Conservation (phyloP, 2,888 invertebrate species). For the Chaitophorus viminalis region DNA sequence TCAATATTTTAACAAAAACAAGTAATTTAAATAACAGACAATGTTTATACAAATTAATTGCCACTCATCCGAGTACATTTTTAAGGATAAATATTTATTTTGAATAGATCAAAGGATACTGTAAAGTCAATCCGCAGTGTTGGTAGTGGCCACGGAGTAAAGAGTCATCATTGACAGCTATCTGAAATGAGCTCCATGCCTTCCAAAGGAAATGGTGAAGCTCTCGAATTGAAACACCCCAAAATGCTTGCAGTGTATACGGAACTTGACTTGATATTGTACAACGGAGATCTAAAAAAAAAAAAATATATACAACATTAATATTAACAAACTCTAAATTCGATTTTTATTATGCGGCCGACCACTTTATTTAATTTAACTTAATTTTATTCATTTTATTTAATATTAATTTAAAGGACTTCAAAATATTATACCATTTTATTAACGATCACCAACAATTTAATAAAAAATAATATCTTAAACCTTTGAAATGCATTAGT, state of each 20-base stretch:
- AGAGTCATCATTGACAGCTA: constrained; percentile 73
- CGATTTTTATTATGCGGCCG: not conserved
- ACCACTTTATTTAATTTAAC: not conserved
- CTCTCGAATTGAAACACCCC: constrained; percentile 82
- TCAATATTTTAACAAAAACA: not conserved
- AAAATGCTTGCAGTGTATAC: constrained; percentile 79
- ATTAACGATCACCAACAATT: not conserved
- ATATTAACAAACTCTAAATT: not conserved
- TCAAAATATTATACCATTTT: not conserved
- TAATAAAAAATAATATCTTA: not conserved
- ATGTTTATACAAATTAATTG: not conserved
- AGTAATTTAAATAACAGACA: not conserved
- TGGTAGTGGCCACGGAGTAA: constrained; percentile 71
- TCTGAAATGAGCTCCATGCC: constrained; percentile 75
- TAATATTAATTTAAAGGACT: too few species aligned
- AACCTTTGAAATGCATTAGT: constrained; percentile 18
- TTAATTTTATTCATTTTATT: too few species aligned
- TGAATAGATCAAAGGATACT: constrained; percentile 64
- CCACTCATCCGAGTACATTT: not conserved
- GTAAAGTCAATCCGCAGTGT: constrained; percentile 65
- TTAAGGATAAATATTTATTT: constrained; percentile 2
- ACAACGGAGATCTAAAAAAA: constrained; percentile 77
- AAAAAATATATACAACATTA: not conserved
- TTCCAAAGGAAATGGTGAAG: constrained; percentile 81
- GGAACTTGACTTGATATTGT: constrained; percentile 80